Evolutionary conservation across 2,888 invertebrate genomes (phyloP), one percentile per base, ranked within the genome.

Genomic region (Coleophora deauratella): DNA sequence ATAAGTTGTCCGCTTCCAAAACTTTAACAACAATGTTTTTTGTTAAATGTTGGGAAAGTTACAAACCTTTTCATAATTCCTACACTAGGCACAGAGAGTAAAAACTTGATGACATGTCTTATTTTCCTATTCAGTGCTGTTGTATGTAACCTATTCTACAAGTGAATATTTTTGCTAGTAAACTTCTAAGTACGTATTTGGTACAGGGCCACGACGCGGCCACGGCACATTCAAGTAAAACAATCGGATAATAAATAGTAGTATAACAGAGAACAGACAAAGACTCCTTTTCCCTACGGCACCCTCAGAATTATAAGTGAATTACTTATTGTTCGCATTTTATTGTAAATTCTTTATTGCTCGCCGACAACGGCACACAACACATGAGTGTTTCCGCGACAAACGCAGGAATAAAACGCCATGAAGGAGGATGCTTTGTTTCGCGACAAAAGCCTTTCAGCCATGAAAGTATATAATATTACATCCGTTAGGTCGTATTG

Each of bases 241-340:
- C 67, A 69, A 69, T 65, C 43, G 59, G 46, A 52, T 58, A 55
- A 54, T 61, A 60, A 55, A 41, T 44, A 44, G 40, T 35, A 34
- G 38, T 34, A 39, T 40, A 35, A 13, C 40, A 37, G 34, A 36
- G 44, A 41, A 33, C 14, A 38, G 44, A 62, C 62, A 62, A 60
- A 56, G 46, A 50, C 42, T 54, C 48, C 54, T 58, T 60, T 59
- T 48, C 59, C 53, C 55, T 51, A 50, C 46, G 62, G 70, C 75
- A 76, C 77, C 77, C 75, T 62, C 53, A 52, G 52, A 59, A 65
- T 57, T 57, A 54, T 65, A 57, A 59, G 54, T 48, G 56, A 66
- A 77, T 66, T 62, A 64, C 66, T 55, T 62, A 75, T 79, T 78
- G 79, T 79, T 72, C 51, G 52, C 51, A 57, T 61, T 62, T 62